These are phyloP conservation scores for Pantelozetes paolii DNA, from an alignment of 2,888 invertebrate species.

Conservation along the genomic window DNA sequence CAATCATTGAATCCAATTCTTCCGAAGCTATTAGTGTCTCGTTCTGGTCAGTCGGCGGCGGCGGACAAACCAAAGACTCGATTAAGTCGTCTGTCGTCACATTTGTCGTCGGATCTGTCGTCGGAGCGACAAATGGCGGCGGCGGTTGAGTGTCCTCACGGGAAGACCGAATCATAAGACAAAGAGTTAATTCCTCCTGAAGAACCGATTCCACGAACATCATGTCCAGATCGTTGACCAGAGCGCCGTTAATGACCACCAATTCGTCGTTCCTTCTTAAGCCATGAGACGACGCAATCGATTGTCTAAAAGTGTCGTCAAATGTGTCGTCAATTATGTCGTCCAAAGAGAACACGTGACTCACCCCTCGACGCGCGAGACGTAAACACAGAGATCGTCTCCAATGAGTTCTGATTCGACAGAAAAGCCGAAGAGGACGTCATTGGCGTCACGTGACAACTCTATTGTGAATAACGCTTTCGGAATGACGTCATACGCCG, in stretches of 20 bases:
- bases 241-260: constrained; percentile 96
- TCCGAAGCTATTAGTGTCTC: constrained; percentile 1
- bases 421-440: constrained; percentile 96
- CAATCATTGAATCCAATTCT: constrained; percentile 30
- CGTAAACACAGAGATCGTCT: constrained; percentile 94
- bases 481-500: constrained; percentile 11
- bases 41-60: constrained; percentile 62
- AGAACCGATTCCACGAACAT: constrained; percentile 96
- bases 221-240: constrained; percentile 97
- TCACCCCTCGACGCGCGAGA: constrained; percentile 89
- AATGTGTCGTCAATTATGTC: too few relatives aligned
- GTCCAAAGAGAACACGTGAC: too few relatives aligned
- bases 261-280: constrained; percentile 97
- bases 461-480: constrained; percentile 80
- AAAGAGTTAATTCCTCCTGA: constrained; percentile 86
- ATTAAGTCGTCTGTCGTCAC: constrained; percentile 95
- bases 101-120: constrained; percentile 26
- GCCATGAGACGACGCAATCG: constrained; percentile 56
- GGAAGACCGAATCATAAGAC: constrained; percentile 67
- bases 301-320: constrained; percentile 20
- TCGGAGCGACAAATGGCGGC: not conserved
- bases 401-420: constrained; percentile 96
- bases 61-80: constrained; percentile 77
- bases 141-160: constrained; percentile 27
- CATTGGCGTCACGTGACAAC: constrained; percentile 77